These are phyloP conservation scores for Botia almorhae DNA, from an alignment of 2,797 vertebrate species.

Conservation along the genomic window DNA sequence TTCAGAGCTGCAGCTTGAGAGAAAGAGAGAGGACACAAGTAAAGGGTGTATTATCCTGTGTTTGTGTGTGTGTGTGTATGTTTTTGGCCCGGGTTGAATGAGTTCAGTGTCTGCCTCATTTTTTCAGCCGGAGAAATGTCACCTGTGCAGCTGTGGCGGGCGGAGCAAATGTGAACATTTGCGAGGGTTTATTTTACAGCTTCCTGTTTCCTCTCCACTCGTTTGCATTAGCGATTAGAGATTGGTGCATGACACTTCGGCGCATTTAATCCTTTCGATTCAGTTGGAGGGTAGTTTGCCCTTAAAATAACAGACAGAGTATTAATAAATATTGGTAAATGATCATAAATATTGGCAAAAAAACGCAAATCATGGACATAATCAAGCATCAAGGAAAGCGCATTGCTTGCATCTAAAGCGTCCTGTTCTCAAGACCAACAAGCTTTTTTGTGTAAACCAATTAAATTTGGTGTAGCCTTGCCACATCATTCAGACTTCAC, in stretches of 20 bases:
- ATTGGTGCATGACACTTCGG: background rate
- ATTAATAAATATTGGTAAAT: too few relatives aligned
- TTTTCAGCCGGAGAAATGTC: constrained; percentile 62
- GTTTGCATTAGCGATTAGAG: constrained; percentile 45
- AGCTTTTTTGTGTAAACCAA: too few relatives aligned
- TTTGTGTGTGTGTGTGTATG: constrained; percentile 24
- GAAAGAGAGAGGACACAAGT: background rate
- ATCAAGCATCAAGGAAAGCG: too few relatives aligned
- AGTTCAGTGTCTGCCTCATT: constrained; percentile 59
- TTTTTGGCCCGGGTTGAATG: constrained; percentile 58
- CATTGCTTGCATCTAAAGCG: too few relatives aligned
- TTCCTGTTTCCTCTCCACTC: constrained; percentile 63
- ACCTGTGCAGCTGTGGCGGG: constrained; percentile 65
- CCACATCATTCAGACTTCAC: too few relatives aligned
- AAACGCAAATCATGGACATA: too few relatives aligned
- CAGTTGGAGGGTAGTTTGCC: too few relatives aligned
- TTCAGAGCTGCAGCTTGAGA: constrained; percentile 1
- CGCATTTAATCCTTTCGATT: too few relatives aligned
- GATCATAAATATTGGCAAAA: too few relatives aligned
- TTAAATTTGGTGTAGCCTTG: too few relatives aligned
- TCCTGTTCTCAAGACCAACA: too few relatives aligned
- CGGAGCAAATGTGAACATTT: background rate
- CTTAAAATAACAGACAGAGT: too few relatives aligned
- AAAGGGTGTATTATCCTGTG: constrained; percentile 42
- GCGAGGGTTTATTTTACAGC: constrained; percentile 59